A percentile compares a stretch with the other conserved stretches of the same genome.
Evolutionary conservation across 35 echinoderm and acorn worm genomes (phyloP).

Genomic region (Patiria miniata): DNA sequence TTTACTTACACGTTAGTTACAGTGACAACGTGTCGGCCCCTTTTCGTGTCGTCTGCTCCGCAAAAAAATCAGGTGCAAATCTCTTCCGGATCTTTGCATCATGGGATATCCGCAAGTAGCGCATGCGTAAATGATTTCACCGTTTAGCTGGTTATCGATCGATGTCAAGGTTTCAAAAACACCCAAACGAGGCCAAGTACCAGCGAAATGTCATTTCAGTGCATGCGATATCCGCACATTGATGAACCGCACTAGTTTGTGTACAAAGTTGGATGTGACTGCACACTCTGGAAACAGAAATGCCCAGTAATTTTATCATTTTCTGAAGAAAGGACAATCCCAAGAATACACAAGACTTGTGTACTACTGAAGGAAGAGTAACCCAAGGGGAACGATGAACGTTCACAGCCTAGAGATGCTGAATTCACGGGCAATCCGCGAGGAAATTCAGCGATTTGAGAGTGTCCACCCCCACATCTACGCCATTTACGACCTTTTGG

Average conservation of each 20-base stretch:
- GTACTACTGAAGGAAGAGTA: neutral
- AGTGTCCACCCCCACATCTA: constrained; percentile 99
- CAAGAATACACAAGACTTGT: neutral
- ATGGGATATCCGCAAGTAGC: neutral
- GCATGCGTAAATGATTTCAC: neutral
- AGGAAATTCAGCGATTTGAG: constrained; percentile 99
- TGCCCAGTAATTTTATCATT: neutral
- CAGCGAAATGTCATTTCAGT: too few relatives aligned
- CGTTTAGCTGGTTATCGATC: constrained; percentile 6
- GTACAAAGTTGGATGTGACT: too few relatives aligned
- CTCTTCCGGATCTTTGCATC: constrained; percentile 21
- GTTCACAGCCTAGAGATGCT: constrained; percentile 89
- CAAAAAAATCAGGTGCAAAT: constrained; percentile 5
- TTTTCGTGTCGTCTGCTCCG: constrained; percentile 12
- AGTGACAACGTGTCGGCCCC: neutral
- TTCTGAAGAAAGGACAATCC: neutral
- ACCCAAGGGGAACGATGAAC: constrained; percentile 74
- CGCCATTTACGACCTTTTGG: constrained; percentile 94
- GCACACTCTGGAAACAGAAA: neutral
- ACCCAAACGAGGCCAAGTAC: too few relatives aligned
- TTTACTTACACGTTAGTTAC: too few relatives aligned
- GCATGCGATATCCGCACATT: too few relatives aligned
- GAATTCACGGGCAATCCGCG: constrained; percentile 92
- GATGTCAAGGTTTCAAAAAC: too few relatives aligned
- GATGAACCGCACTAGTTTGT: too few relatives aligned